phyloP scores from a whole-genome alignment of 2,113 vertebrate genomes.

The Nanorana parkeri region DNA sequence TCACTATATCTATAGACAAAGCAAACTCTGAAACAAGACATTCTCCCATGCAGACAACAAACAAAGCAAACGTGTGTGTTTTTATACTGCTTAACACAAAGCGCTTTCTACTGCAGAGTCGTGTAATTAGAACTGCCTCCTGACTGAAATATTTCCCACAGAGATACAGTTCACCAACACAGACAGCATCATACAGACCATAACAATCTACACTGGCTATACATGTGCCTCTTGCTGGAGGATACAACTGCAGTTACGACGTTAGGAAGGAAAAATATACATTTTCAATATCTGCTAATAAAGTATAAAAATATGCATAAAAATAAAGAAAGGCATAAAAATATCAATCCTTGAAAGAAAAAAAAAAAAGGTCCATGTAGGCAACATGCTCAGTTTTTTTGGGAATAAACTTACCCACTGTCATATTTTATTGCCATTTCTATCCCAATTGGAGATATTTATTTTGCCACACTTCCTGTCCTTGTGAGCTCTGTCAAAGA shows the following conservation, averaged over 20 bases:
- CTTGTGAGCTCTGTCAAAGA: no score
- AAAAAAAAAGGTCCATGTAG: no score
- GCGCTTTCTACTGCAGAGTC: conserved; percentile 31
- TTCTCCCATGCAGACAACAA: conserved; percentile 29
- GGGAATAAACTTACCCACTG: no score
- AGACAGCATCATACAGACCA: not conserved
- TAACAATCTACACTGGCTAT: conserved; percentile 20
- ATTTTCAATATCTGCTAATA: no score
- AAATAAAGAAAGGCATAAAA: no score
- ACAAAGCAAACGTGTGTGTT: conserved; percentile 28
- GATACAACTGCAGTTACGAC: not conserved
- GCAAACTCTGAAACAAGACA: not conserved
- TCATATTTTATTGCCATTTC: no score
- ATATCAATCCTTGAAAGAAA: no score
- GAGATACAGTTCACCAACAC: conserved; percentile 49
- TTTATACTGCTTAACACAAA: conserved; percentile 33
- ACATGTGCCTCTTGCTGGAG: not conserved
- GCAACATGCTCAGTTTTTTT: no score
- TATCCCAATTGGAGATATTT: no score
- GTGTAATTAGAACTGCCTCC: conserved; percentile 41
- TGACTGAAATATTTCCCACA: conserved; percentile 46
- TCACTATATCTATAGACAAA: not conserved
- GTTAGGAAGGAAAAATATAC: no score
- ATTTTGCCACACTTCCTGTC: no score
- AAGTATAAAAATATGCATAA: no score